Conservation (phyloP, 2,113 vertebrate genomes). For the Trogon melanurus region DNA sequence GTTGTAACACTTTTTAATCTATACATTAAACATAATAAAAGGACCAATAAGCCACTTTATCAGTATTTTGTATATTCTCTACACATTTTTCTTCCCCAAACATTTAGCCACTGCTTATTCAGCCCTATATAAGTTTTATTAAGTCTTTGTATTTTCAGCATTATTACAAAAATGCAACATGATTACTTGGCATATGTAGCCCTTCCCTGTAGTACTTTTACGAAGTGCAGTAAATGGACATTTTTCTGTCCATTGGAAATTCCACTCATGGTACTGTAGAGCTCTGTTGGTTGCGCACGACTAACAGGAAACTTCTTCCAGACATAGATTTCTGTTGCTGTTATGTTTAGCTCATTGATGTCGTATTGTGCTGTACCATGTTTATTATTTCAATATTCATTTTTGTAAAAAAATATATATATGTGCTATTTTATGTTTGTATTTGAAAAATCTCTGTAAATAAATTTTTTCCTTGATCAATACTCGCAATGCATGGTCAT, state of each 20-base stretch:
- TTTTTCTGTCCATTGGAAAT: slow-evolving; percentile 46
- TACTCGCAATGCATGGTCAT: neutral
- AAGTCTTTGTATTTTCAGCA: slow-evolving; percentile 68
- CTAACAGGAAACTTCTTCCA: slow-evolving; percentile 61
- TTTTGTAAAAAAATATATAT: slow-evolving; percentile 74
- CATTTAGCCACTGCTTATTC: slow-evolving; percentile 66
- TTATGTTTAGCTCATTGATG: slow-evolving; percentile 71
- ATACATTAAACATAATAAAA: slow-evolving; percentile 67
- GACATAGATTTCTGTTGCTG: slow-evolving; percentile 63
- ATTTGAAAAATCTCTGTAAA: slow-evolving; percentile 81
- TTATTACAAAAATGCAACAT: slow-evolving; percentile 70
- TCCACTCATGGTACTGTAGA: slow-evolving; percentile 46
- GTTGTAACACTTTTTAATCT: slow-evolving; percentile 75
- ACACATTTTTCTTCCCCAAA: slow-evolving; percentile 38
- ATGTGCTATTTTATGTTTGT: slow-evolving; percentile 82
- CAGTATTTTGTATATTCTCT: slow-evolving; percentile 76
- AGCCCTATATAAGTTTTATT: slow-evolving; percentile 62
- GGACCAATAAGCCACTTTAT: slow-evolving; percentile 75
- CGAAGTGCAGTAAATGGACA: slow-evolving; percentile 51
- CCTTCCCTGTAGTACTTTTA: slow-evolving; percentile 65
- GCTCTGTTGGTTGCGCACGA: neutral
- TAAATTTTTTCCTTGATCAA: slow-evolving; percentile 81
- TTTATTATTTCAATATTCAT: slow-evolving; percentile 77
- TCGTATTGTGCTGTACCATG: slow-evolving; percentile 72
- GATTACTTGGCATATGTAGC: slow-evolving; percentile 68